Conservation (phyloP, 2,113 vertebrate species). For the Toxotes jaculatrix region DNA sequence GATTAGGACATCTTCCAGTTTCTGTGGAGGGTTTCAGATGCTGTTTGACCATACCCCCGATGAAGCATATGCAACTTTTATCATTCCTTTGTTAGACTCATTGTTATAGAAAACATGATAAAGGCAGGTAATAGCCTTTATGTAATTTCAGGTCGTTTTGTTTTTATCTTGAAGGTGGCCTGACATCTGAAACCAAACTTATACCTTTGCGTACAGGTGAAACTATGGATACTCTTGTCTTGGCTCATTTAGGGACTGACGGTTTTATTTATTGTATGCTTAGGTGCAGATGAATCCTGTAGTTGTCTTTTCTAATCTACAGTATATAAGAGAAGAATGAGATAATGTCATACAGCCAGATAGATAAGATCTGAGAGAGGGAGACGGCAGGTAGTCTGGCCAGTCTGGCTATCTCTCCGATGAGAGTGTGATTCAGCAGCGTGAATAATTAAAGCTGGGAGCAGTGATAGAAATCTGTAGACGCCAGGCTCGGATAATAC, state of each 20-base stretch:
- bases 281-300: background rate
- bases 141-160: background rate
- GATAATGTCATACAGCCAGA: constrained; percentile 58
- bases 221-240: background rate
- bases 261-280: background rate
- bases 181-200: background rate
- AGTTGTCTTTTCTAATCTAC: constrained; percentile 37
- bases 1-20: no score
- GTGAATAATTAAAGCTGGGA: constrained; percentile 84
- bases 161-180: background rate
- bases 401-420: constrained; percentile 65
- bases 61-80: background rate
- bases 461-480: constrained; percentile 81
- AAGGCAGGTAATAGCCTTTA: background rate
- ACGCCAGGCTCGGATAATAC: constrained; percentile 72
- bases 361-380: constrained; percentile 63
- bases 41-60: background rate
- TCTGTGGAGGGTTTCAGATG: background rate
- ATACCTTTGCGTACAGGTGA: background rate
- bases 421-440: constrained; percentile 77
- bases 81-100: no score
- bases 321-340: constrained; percentile 51
- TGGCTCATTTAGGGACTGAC: background rate
- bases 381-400: constrained; percentile 52
- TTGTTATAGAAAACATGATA: background rate